phyloP scores from a whole-genome alignment of 2,113 vertebrate species.

The Anarhynchus alexandrinus region DNA sequence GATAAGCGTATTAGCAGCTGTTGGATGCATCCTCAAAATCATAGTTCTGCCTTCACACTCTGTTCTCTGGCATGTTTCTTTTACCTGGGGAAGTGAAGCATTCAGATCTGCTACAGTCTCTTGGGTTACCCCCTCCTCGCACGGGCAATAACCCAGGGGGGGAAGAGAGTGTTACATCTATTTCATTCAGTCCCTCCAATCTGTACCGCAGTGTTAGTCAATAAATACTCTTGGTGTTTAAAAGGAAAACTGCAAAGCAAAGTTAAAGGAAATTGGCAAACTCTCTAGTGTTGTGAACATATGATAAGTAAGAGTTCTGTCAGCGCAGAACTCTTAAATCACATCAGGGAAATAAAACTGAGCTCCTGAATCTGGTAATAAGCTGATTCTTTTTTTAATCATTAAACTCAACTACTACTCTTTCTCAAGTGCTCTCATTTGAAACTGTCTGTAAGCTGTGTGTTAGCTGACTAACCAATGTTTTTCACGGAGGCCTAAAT shows the following conservation, averaged over 20 bases:
- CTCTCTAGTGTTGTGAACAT: not conserved
- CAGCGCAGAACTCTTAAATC: not conserved
- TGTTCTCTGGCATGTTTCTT: not conserved
- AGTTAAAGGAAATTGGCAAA: not conserved
- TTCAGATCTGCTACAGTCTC: not conserved
- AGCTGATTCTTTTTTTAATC: not conserved
- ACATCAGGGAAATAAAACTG: not conserved
- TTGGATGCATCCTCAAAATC: not conserved
- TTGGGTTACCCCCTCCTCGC: not conserved
- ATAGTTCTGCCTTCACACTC: not conserved
- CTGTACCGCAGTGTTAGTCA: not conserved
- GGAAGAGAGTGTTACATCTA: not conserved
- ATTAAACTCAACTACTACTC: not conserved
- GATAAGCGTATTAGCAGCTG: not conserved
- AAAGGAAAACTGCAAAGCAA: not conserved
- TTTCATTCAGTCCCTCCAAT: not conserved
- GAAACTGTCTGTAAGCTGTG: not conserved
- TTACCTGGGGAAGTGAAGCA: not conserved
- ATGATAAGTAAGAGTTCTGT: not conserved
- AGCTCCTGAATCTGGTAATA: not conserved
- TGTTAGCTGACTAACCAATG: not conserved
- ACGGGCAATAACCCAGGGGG: rapidly evolving
- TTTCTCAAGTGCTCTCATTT: not conserved
- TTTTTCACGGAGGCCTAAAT: not conserved
- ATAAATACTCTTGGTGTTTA: not conserved